Percentiles rank a stretch among this genome's conserved stretches.
phyloP scores from a whole-genome alignment of 1,140 invertebrate genomes.

The Nilaparvata lugens region DNA sequence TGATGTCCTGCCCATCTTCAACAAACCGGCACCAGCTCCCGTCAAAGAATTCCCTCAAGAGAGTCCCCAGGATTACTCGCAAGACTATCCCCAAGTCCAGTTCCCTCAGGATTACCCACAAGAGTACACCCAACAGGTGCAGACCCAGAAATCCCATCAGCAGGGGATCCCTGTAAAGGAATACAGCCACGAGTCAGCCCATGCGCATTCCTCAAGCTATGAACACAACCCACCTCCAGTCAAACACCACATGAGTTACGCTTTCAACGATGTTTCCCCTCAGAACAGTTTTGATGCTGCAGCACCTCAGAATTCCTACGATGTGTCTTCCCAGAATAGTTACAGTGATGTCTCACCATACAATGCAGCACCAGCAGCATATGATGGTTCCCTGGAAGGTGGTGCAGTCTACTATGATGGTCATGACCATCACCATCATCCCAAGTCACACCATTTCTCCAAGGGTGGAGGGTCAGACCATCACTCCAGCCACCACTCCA shows the following conservation, averaged over 20 bases:
- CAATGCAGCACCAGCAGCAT: slow-evolving; percentile 24
- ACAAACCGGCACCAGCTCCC: slow-evolving; percentile 8
- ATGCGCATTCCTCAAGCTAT: no score
- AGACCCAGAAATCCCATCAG: no score
- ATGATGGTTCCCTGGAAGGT: slow-evolving; percentile 37
- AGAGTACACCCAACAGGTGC: neutral
- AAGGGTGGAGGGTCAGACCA: slow-evolving; percentile 47
- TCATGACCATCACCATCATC: slow-evolving; percentile 26
- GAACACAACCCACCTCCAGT: no score
- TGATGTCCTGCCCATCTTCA: neutral
- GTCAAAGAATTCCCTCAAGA: slow-evolving; percentile 11
- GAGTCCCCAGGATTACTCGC: no score
- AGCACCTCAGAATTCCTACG: no score
- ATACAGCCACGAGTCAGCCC: no score
- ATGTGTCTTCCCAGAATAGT: no score
- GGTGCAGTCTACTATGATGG: slow-evolving; percentile 22
- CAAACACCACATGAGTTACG: no score
- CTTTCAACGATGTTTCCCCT: no score
- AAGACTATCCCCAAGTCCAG: slow-evolving; percentile 2
- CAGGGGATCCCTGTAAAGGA: no score
- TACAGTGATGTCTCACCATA: no score
- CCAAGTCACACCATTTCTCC: slow-evolving; percentile 25
- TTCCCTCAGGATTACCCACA: neutral
- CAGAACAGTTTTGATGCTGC: no score
- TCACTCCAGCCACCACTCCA: slow-evolving; percentile 44